These are phyloP conservation scores for Lepidochitona cinerea DNA, from an alignment of 2,888 invertebrate species.

Conservation along the genomic window DNA sequence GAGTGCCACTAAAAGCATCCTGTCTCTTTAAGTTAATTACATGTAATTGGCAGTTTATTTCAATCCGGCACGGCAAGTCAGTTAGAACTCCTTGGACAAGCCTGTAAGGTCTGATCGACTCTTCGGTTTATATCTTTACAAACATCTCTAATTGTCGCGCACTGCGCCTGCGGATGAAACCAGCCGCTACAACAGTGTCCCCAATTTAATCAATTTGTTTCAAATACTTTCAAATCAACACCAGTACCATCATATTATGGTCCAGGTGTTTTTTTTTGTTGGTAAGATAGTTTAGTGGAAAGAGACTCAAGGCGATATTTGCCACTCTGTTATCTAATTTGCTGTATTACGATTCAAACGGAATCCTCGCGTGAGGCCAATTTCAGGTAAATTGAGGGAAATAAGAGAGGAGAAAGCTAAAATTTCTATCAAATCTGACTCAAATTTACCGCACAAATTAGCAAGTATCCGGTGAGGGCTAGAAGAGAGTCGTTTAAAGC, in stretches of 20 bases:
- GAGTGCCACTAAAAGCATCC: background rate
- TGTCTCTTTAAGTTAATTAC: background rate
- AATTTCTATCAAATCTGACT: background rate
- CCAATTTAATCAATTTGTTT: background rate
- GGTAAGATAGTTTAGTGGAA: background rate
- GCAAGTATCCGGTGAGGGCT: background rate
- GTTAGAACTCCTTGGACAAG: background rate
- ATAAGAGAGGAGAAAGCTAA: background rate
- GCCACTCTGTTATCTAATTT: background rate
- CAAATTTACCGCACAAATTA: background rate
- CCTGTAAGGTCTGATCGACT: background rate
- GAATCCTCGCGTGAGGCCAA: background rate
- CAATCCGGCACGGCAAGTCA: background rate
- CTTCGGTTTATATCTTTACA: background rate
- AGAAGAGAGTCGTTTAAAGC: background rate
- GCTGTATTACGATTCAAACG: background rate
- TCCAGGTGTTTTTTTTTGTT: background rate
- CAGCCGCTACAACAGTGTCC: background rate
- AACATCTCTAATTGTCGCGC: background rate
- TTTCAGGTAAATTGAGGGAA: background rate
- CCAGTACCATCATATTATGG: background rate
- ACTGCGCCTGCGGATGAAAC: background rate
- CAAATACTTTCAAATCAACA: background rate
- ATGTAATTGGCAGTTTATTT: background rate
- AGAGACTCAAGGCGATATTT: background rate